phyloP scores from a whole-genome alignment of 2,113 vertebrate species.

The Neolamprologus longior region DNA sequence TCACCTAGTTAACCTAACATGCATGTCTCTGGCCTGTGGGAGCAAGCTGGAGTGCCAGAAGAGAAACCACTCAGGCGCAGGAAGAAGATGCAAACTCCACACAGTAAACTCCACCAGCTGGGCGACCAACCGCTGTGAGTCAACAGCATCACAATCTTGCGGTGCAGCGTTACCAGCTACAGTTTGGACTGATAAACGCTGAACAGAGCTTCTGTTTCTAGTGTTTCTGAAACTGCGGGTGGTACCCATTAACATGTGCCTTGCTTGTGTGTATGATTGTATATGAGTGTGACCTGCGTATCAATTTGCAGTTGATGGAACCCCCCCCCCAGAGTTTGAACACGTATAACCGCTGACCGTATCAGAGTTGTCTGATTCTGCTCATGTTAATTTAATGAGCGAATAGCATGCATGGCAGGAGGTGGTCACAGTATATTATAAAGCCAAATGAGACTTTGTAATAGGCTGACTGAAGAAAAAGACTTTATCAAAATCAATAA shows the following conservation, averaged over 20 bases:
- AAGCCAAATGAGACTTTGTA: conserved; percentile 44
- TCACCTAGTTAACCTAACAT: not conserved
- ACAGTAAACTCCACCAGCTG: not conserved
- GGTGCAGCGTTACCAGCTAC: not conserved
- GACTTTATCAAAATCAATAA: conserved; percentile 47
- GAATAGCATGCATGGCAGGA: conserved; percentile 1
- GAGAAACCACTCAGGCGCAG: not conserved
- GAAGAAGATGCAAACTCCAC: not conserved
- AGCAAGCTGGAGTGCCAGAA: not conserved
- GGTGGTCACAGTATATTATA: conserved; percentile 23
- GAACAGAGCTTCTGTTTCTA: not conserved
- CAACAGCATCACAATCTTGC: not conserved
- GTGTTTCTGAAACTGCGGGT: not conserved
- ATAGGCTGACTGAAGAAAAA: conserved; percentile 25
- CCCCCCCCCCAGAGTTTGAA: not conserved
- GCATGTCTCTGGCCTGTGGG: not conserved
- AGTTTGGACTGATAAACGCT: not conserved
- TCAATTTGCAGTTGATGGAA: conserved; percentile 1
- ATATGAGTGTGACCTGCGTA: not conserved
- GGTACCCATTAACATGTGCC: not conserved
- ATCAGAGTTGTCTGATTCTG: conserved; percentile 11
- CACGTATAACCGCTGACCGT: conserved; percentile 10
- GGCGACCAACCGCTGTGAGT: not conserved
- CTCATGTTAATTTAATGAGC: conserved; percentile 53
- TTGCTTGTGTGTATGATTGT: not conserved